These are phyloP conservation scores for Anabas testudineus DNA, from an alignment of 2,797 vertebrate species.

Conservation along the genomic window DNA sequence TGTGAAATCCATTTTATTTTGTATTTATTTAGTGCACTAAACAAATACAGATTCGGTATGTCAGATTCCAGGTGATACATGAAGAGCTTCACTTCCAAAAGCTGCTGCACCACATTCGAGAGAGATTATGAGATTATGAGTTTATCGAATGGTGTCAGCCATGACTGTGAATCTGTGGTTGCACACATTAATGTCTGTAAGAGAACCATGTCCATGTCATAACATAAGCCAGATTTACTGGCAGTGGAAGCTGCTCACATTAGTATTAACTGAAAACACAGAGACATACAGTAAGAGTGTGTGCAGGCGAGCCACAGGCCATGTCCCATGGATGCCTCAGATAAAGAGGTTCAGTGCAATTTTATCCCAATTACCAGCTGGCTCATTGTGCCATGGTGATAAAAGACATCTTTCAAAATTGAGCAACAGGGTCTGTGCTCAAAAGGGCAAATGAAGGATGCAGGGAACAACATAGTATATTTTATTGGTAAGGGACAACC, in stretches of 20 bases:
- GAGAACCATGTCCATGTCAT: conserved; percentile 15
- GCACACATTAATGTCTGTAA: conserved; percentile 11
- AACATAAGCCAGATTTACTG: conserved; percentile 61
- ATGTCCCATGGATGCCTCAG: conserved; percentile 44
- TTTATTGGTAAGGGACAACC: no score
- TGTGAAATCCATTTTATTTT: conserved; percentile 1
- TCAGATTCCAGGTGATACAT: neutral
- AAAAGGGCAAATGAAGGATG: conserved; percentile 9
- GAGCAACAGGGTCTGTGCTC: neutral
- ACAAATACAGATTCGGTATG: neutral
- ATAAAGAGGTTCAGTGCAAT: conserved; percentile 35
- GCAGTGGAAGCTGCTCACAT: conserved; percentile 65
- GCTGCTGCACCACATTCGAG: neutral
- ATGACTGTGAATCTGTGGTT: conserved; percentile 10
- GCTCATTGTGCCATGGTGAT: conserved; percentile 22
- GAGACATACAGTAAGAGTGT: conserved; percentile 34
- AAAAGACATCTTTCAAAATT: conserved; percentile 42
- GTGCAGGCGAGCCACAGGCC: conserved; percentile 47
- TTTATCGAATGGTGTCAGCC: conserved; percentile 1
- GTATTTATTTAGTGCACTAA: conserved; percentile 3
- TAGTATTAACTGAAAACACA: conserved; percentile 73
- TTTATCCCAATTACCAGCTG: conserved; percentile 56
- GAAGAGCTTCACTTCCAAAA: conserved; percentile 4
- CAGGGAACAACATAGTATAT: conserved; percentile 1
- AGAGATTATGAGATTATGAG: neutral